Conservation (phyloP, 2,113 vertebrate genomes). For the Dermatemys mawii region DNA sequence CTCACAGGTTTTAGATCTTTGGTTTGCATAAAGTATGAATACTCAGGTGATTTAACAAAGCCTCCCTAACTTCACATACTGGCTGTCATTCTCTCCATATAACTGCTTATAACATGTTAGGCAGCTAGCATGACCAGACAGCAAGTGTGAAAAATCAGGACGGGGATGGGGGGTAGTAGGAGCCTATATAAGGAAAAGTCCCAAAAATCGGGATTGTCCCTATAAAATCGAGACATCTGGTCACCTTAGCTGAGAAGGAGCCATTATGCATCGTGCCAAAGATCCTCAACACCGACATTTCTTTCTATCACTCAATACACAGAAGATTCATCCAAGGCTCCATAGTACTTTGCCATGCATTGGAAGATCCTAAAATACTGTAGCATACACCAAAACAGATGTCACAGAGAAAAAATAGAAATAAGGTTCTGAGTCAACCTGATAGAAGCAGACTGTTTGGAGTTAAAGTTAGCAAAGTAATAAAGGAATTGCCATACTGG, state of each 20-base stretch:
- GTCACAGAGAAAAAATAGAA: not conserved
- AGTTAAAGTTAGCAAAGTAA: not conserved
- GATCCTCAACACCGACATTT: not conserved
- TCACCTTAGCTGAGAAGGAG: not conserved
- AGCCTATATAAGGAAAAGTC: too few relatives aligned
- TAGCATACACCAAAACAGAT: not conserved
- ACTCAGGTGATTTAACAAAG: not conserved
- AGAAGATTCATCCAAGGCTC: not conserved
- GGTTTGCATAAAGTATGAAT: not conserved
- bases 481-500: fast-evolving
- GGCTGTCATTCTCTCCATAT: not conserved
- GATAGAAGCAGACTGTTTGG: fast-evolving
- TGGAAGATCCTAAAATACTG: not conserved
- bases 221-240: too few relatives aligned
- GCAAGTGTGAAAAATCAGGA: too few relatives aligned
- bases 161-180: too few relatives aligned
- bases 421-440: not conserved
- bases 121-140: too few relatives aligned
- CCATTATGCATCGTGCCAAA: not conserved
- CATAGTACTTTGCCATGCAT: not conserved
- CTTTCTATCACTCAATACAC: not conserved
- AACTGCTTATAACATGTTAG: not conserved
- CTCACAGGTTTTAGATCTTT: not conserved
- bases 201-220: too few relatives aligned
- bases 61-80: not conserved